Conservation (phyloP, 2,797 vertebrate genomes). For the Strix occidentalis region DNA sequence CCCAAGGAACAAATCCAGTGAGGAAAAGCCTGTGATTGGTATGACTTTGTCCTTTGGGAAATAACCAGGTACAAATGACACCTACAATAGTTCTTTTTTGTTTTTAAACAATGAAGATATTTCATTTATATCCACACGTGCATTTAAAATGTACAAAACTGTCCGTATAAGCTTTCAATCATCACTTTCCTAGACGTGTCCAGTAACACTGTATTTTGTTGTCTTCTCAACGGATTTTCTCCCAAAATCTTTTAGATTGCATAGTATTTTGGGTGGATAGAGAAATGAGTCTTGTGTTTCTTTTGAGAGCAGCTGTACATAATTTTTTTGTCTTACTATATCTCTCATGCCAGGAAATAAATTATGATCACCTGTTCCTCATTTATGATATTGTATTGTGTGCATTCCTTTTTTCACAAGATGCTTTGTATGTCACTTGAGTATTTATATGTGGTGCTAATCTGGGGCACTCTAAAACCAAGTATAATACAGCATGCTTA, state of each 20-base stretch:
- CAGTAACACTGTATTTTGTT: neutral
- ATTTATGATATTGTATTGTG: neutral
- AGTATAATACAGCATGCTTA: accelerated
- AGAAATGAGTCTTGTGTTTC: neutral
- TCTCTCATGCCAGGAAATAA: neutral
- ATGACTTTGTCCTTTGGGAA: neutral
- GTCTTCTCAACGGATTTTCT: neutral
- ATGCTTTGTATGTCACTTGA: neutral
- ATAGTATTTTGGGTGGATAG: neutral
- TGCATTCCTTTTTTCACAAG: neutral
- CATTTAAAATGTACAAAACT: neutral
- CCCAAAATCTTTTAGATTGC: neutral
- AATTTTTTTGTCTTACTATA: neutral
- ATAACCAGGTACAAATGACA: neutral
- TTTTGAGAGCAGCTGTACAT: accelerated
- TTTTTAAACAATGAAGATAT: neutral
- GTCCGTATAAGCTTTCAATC: neutral
- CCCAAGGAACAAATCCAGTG: neutral
- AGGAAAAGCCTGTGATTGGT: neutral
- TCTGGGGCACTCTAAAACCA: neutral
- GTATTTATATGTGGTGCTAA: neutral
- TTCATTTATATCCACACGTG: accelerated
- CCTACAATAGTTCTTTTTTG: neutral
- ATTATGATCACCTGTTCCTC: neutral
- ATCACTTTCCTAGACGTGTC: neutral